Evolutionary conservation across 2,888 invertebrate species (phyloP), one percentile per base, ranked within the genome.

Genomic region (Panzeria rudis): DNA sequence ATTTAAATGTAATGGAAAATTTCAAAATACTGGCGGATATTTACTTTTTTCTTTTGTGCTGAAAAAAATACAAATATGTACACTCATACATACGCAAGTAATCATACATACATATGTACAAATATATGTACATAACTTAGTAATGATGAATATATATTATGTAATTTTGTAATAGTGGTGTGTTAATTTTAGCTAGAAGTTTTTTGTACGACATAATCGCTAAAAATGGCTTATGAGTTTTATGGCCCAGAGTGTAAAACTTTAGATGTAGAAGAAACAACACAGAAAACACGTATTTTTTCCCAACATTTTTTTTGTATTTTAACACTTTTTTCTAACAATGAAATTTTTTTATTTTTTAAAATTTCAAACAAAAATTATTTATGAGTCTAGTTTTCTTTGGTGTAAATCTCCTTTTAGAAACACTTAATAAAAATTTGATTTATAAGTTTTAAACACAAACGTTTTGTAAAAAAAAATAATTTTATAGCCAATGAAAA

Each of bases 1-100:
- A 50, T 47, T 66, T 23, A 50, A 59, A 59, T 66, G 56, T 80
- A 80, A 73, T 80, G 72, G 64, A 72, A 80, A 72, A 72, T 80
- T 72, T 66, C 80, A 50, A 80, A 62, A 79, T 56, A 68, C 25
- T 20, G 52, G 41, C 15, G 44, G n/a, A 72, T 44, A 68, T 77
- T 68, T 78, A 32, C 44, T 47, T 47, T 44, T 61, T 61, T 52
- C 35, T 50, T 68, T 32, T 35, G 25, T n/a, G 20, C 17, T 61
- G 7, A 35, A 17, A 61, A 32, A 61, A 32, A 1, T 25, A 41
- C 15, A 59, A 35, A 35, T 35, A 35, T 9, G 8, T 3, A 50
- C 5, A 50, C 20, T 20, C 11, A 9, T 20, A 50, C 20, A 9
- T 50, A 20, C 3, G 3, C 3, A 3, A 2, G n/a, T 23, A 62